phyloP scores from a whole-genome alignment of 1,140 invertebrate genomes.

The Sycobia sp. region DNA sequence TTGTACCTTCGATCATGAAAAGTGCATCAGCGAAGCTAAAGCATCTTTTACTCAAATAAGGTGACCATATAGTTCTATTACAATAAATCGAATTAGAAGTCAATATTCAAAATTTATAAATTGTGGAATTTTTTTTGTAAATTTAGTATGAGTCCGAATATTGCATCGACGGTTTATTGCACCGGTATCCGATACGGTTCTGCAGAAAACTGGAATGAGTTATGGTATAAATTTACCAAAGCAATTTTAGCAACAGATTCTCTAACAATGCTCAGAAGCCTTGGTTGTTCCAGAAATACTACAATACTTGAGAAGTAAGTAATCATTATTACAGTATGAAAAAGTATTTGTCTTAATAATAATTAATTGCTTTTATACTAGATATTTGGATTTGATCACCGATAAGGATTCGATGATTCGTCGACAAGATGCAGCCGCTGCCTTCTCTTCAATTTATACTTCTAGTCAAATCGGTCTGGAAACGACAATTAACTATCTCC shows the following conservation, averaged over 20 bases:
- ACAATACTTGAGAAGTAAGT: slow-evolving; percentile 57
- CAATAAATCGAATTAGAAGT: too few relatives aligned
- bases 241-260: slow-evolving; percentile 74
- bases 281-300: slow-evolving; percentile 69
- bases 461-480: slow-evolving; percentile 21
- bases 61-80: too few relatives aligned
- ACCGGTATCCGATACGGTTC: slow-evolving; percentile 74
- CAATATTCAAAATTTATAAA: too few relatives aligned
- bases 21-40: slow-evolving; percentile 57
- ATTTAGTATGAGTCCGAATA: slow-evolving; percentile 17
- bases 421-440: slow-evolving; percentile 69
- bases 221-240: slow-evolving; percentile 74
- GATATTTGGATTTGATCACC: slow-evolving; percentile 68
- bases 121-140: neutral
- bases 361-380: slow-evolving; percentile 40
- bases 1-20: slow-evolving; percentile 59
- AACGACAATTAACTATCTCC: slow-evolving; percentile 33
- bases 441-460: slow-evolving; percentile 63
- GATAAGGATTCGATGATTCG: slow-evolving; percentile 66
- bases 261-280: slow-evolving; percentile 66
- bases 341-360: too few relatives aligned
- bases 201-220: slow-evolving; percentile 79
- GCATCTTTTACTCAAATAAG: slow-evolving; percentile 41
- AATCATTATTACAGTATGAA: too few relatives aligned
- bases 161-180: slow-evolving; percentile 73